Evolutionary conservation across 2,113 vertebrate genomes (phyloP).

Genomic region (Eonycteris spelaea): DNA sequence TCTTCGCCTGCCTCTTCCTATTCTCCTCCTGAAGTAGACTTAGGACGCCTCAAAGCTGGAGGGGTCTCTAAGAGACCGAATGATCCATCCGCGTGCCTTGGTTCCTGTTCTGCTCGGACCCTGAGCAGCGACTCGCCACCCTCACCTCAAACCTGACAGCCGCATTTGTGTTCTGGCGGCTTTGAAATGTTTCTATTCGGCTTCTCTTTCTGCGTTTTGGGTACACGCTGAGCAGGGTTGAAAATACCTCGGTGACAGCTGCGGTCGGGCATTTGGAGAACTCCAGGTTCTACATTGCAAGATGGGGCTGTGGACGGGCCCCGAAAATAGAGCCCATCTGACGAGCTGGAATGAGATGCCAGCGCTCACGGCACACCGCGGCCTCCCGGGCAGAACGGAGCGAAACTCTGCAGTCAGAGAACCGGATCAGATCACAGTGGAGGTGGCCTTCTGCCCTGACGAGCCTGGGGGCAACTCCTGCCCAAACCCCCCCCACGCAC

Average conservation of each 20-base stretch:
- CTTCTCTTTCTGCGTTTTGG: background rate
- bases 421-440: background rate
- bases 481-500: background rate
- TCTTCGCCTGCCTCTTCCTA: background rate
- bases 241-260: conserved; percentile 58
- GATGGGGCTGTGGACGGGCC: conserved; percentile 25
- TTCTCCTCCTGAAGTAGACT: background rate
- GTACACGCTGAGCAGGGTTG: background rate
- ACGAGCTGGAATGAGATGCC: conserved; percentile 44
- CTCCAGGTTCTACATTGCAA: background rate
- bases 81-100: background rate
- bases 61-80: background rate
- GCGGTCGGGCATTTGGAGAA: conserved; percentile 3
- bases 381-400: background rate
- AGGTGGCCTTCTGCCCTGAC: background rate
- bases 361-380: background rate
- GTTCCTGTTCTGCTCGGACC: background rate
- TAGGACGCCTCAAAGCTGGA: background rate
- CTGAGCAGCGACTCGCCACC: background rate
- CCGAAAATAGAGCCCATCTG: conserved; percentile 75
- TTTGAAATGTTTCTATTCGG: background rate
- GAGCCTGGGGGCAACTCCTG: rapidly evolving
- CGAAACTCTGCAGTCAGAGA: background rate
- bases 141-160: background rate
- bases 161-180: background rate